Evolutionary conservation across 2,113 vertebrate species (phyloP).

Genomic region (Glaucomys volans): DNA sequence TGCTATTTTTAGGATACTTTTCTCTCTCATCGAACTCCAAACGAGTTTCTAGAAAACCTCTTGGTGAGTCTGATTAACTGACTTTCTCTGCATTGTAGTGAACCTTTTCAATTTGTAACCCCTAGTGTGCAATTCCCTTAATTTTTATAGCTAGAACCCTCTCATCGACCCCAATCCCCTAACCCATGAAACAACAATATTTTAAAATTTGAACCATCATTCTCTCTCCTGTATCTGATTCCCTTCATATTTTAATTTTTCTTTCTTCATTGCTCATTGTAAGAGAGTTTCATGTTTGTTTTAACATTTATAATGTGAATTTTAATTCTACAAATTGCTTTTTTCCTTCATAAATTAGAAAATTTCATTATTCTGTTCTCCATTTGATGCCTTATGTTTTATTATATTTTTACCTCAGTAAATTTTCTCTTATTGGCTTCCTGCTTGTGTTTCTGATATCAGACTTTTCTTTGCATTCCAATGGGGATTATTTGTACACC

Average conservation of each 20-base stretch:
- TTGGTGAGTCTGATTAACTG: slow-evolving; percentile 19
- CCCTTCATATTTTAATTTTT: background rate
- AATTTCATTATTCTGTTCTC: background rate
- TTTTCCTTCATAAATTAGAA: slow-evolving; percentile 9
- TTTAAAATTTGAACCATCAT: background rate
- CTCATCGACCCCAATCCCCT: too few species aligned
- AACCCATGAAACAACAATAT: background rate
- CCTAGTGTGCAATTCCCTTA: background rate
- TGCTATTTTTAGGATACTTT: slow-evolving; percentile 56
- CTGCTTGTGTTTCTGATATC: background rate
- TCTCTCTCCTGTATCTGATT: background rate
- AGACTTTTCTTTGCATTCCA: background rate
- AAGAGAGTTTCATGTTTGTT: background rate
- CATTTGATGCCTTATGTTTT: background rate
- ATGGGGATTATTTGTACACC: background rate
- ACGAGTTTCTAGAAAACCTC: background rate
- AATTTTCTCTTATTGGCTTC: background rate
- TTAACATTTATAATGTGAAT: background rate
- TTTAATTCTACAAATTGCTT: background rate
- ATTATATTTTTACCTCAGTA: background rate
- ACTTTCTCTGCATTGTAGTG: background rate
- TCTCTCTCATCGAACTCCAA: slow-evolving; percentile 37
- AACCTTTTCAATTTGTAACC: background rate
- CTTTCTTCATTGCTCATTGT: background rate
- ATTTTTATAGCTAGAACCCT: background rate